Percentiles rank a stretch among this genome's conserved stretches.
phyloP scores from a whole-genome alignment of 2,113 vertebrate species.

The Manacus vitellinus region DNA sequence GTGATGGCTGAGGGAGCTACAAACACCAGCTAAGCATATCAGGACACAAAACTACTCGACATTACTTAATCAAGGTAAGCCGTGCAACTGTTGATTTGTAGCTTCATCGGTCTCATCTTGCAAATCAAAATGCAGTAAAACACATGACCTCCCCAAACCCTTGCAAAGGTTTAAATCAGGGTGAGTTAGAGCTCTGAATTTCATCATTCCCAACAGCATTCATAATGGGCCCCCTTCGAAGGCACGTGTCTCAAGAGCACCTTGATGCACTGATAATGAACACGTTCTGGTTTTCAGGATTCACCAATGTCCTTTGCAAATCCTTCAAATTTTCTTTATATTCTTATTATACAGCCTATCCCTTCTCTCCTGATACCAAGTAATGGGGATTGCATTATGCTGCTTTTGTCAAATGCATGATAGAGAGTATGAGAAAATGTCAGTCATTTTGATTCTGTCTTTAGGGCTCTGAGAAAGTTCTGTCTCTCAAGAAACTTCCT shows the following conservation, averaged over 20 bases:
- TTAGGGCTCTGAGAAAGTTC: not conserved
- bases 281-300: not conserved
- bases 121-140: not conserved
- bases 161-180: not conserved
- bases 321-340: not conserved
- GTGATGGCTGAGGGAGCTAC: not conserved
- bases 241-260: not conserved
- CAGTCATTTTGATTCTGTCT: slow-evolving; percentile 6
- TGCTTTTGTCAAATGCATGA: not conserved
- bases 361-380: not conserved
- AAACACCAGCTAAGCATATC: not conserved
- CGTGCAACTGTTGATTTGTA: not conserved
- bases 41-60: not conserved
- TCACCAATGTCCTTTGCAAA: not conserved
- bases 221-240: not conserved
- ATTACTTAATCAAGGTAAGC: not conserved
- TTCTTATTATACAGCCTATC: not conserved
- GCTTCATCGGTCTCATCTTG: not conserved
- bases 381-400: not conserved
- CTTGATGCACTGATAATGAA: not conserved
- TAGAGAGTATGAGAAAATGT: slow-evolving; percentile 15
- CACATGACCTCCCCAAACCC: not conserved
- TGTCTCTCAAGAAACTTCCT: not conserved
- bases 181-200: not conserved
- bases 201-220: fast-evolving